These are phyloP conservation scores for Tiliacea citrago DNA, from an alignment of 2,888 invertebrate genomes.

Conservation along the genomic window DNA sequence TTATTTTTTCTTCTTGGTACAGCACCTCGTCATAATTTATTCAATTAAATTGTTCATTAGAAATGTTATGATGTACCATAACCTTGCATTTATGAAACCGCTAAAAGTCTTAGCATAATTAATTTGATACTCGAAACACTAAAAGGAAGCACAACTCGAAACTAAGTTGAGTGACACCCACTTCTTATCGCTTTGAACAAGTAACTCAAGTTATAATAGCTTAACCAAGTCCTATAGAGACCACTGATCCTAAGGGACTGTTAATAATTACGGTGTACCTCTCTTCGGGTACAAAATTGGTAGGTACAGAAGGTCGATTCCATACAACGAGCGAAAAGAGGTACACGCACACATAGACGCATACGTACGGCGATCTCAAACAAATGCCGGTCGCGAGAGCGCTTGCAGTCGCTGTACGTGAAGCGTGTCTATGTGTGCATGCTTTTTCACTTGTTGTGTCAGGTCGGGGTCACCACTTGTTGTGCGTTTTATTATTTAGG, in stretches of 20 bases:
- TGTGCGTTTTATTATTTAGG: too few relatives aligned
- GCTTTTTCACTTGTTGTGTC: too few relatives aligned
- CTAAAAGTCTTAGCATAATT: neutral
- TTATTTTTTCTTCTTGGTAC: too few relatives aligned
- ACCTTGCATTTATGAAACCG: too few relatives aligned
- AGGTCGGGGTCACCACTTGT: too few relatives aligned
- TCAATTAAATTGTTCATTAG: neutral
- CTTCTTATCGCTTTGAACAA: constrained; percentile 54
- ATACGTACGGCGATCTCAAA: too few relatives aligned
- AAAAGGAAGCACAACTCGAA: constrained; percentile 12
- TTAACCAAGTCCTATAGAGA: constrained; percentile 46
- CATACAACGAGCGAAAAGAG: too few relatives aligned
- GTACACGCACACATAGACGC: too few relatives aligned
- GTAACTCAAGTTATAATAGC: constrained; percentile 59
- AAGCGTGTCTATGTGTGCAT: neutral
- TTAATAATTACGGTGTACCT: constrained; percentile 54
- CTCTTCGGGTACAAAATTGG: neutral
- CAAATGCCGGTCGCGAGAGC: too few relatives aligned
- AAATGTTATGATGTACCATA: neutral
- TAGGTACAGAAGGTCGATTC: constrained; percentile 10
- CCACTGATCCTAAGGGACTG: constrained; percentile 48
- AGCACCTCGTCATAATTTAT: neutral
- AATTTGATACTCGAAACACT: neutral
- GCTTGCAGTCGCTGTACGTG: neutral
- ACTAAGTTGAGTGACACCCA: constrained; percentile 42